A percentile compares a stretch with the other conserved stretches of the same genome.
These are phyloP conservation scores for Channa argus DNA, from an alignment of 2,113 vertebrate genomes.

Conservation along the genomic window DNA sequence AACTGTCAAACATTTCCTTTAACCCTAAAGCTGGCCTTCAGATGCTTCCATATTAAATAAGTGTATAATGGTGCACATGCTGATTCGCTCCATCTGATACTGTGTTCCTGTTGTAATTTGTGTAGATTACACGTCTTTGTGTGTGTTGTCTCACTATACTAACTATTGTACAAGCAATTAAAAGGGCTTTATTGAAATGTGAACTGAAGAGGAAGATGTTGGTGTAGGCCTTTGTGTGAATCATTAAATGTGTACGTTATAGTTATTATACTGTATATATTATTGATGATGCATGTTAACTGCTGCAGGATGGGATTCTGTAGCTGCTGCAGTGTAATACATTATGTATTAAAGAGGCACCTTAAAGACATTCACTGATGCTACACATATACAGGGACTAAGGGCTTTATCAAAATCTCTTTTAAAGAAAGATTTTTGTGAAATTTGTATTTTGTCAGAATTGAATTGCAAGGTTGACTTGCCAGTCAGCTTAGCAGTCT, in stretches of 20 bases:
- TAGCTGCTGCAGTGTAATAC: constrained; percentile 25
- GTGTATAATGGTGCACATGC: constrained; percentile 2
- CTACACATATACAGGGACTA: constrained; percentile 16
- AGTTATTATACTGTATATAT: constrained; percentile 35
- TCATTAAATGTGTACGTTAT: constrained; percentile 61
- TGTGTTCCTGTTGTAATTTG: constrained; percentile 9
- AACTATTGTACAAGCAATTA: constrained; percentile 15
- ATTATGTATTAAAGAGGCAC: constrained; percentile 12
- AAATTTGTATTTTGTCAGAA: too few species aligned
- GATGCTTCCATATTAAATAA: constrained; percentile 3
- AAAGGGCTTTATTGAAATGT: constrained; percentile 68
- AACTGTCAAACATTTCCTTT: not conserved
- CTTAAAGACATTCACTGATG: not conserved
- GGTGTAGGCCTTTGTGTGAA: constrained; percentile 38
- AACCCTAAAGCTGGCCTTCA: constrained; percentile 17
- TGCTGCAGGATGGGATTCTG: constrained; percentile 15
- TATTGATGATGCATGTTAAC: constrained; percentile 57
- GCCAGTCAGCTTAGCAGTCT: too few species aligned
- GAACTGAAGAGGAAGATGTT: constrained; percentile 28
- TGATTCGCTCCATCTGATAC: constrained; percentile 7
- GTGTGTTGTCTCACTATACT: constrained; percentile 32
- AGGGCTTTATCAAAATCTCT: constrained; percentile 31
- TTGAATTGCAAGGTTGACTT: too few species aligned
- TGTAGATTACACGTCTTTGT: constrained; percentile 14
- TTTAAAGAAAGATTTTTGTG: not conserved